Conservation (phyloP, 2,797 vertebrate genomes). For the Pitangus sulphuratus region DNA sequence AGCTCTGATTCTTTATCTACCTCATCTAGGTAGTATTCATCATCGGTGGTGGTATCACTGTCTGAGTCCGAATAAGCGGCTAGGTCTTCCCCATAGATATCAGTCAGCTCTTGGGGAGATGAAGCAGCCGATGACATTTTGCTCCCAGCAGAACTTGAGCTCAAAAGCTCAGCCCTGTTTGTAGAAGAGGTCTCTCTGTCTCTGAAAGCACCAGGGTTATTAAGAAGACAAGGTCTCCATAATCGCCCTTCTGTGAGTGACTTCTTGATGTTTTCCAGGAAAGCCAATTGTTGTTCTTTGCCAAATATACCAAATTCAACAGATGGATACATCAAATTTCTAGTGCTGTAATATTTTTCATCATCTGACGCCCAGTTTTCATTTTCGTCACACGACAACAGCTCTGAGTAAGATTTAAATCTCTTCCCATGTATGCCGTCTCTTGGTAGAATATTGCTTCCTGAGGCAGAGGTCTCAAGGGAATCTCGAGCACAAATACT, state of each 20-base stretch:
- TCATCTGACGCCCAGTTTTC: conserved; percentile 59
- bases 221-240: conserved; percentile 79
- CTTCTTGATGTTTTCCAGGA: conserved; percentile 79
- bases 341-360: conserved; percentile 32
- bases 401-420: conserved; percentile 76
- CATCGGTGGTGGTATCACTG: conserved; percentile 89
- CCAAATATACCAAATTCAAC: conserved; percentile 81
- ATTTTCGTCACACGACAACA: conserved; percentile 72
- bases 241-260: conserved; percentile 80
- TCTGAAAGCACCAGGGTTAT: conserved; percentile 71
- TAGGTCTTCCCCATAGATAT: conserved; percentile 72
- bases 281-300: conserved; percentile 79
- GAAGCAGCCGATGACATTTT: conserved; percentile 68
- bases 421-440: conserved; percentile 31
- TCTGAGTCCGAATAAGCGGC: conserved; percentile 83
- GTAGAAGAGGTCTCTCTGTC: conserved; percentile 41
- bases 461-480: conserved; percentile 9
- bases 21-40: conserved; percentile 91
- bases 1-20: conserved; percentile 91
- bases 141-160: conserved; percentile 64
- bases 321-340: conserved; percentile 68
- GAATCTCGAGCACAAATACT: conserved; percentile 46
- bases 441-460: not conserved
- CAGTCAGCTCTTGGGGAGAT: conserved; percentile 72
- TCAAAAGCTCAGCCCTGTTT: conserved; percentile 35